These are phyloP conservation scores for Glyphotaelius pellucidus DNA, from an alignment of 2,888 invertebrate genomes.

Conservation along the genomic window DNA sequence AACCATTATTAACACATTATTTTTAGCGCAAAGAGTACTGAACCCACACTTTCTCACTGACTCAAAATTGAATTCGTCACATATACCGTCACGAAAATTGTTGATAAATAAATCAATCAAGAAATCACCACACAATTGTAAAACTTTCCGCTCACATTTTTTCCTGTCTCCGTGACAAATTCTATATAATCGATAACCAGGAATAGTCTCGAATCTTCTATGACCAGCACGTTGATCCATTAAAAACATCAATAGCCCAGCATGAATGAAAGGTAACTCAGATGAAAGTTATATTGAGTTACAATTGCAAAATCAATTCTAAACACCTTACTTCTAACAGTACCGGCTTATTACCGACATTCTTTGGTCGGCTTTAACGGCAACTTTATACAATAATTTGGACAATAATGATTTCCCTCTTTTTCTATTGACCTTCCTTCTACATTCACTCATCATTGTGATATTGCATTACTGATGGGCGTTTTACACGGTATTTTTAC, in stretches of 20 bases:
- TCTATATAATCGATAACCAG: neutral
- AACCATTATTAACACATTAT: neutral
- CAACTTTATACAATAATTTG: neutral
- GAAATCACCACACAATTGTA: neutral
- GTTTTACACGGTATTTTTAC: no score
- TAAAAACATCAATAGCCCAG: neutral
- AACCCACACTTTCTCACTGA: neutral
- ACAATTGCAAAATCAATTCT: slow-evolving; percentile 20
- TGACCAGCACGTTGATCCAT: neutral
- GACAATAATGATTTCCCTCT: slow-evolving; percentile 15
- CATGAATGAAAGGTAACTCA: neutral
- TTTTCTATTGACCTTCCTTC: slow-evolving; percentile 10
- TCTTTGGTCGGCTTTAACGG: neutral
- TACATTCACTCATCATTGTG: slow-evolving; percentile 40
- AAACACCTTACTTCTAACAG: slow-evolving; percentile 20
- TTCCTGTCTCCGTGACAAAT: neutral
- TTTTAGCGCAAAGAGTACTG: neutral
- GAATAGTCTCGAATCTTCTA: neutral
- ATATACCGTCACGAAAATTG: slow-evolving; percentile 8
- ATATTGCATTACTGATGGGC: slow-evolving; percentile 31
- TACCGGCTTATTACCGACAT: neutral
- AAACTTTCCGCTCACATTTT: neutral
- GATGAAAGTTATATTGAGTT: neutral
- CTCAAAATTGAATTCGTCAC: neutral
- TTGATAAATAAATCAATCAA: slow-evolving; percentile 8